Conservation (phyloP, 2,113 vertebrate genomes). For the Conger conger region DNA sequence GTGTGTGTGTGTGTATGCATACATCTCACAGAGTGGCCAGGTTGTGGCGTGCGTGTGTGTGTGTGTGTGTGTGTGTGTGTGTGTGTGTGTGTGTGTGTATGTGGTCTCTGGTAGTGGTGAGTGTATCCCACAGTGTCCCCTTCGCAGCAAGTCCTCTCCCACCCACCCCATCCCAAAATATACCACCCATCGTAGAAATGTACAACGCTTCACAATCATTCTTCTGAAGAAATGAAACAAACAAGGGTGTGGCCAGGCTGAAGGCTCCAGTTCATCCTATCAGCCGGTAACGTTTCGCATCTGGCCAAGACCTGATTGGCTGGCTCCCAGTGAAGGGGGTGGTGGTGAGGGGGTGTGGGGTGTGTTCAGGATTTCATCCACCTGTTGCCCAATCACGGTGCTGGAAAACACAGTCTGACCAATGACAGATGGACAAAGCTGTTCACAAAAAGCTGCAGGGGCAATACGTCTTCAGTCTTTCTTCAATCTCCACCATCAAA, state of each 20-base stretch:
- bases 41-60: not conserved
- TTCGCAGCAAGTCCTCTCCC: constrained; percentile 5
- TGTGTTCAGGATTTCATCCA: not conserved
- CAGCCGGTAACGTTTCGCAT: constrained; percentile 12
- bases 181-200: constrained; percentile 52
- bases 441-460: not conserved
- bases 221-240: constrained; percentile 32
- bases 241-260: constrained; percentile 22
- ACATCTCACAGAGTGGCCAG: not conserved
- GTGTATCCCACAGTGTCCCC: not conserved
- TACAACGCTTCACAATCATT: constrained; percentile 60
- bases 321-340: not conserved
- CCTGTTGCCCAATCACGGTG: not conserved
- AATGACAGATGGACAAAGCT: not conserved
- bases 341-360: not conserved
- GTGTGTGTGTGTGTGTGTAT: not conserved
- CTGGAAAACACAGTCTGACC: not conserved
- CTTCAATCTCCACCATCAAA: not conserved
- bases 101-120: constrained; percentile 11
- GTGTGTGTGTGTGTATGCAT: not conserved
- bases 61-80: not conserved
- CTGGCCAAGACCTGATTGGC: not conserved
- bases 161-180: constrained; percentile 45
- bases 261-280: constrained; percentile 3
- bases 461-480: not conserved